Conservation (phyloP, 2,113 vertebrate genomes). For the Sturnus vulgaris region DNA sequence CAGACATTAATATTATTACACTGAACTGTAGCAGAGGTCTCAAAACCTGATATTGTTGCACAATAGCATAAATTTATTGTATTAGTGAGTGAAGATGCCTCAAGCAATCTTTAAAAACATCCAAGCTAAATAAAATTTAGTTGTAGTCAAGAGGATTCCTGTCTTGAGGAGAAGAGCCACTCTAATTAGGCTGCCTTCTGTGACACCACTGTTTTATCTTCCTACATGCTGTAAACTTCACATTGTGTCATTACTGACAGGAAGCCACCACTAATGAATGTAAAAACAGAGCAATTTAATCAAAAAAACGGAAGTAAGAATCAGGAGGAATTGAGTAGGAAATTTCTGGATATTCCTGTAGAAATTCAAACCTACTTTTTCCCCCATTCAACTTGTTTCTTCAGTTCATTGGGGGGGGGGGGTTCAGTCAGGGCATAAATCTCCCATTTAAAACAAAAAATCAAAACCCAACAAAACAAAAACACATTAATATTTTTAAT, state of each 20-base stretch:
- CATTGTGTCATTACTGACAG: neutral
- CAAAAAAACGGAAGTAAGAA: neutral
- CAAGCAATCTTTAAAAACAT: neutral
- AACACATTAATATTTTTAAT: neutral
- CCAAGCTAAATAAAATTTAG: neutral
- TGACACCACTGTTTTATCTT: neutral
- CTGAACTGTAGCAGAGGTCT: neutral
- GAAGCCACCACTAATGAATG: neutral
- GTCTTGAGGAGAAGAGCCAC: neutral
- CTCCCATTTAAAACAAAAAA: neutral
- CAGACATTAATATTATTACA: neutral
- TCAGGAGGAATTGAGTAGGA: neutral
- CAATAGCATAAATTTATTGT: neutral
- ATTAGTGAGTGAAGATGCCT: neutral
- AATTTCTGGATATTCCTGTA: neutral
- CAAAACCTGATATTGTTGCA: neutral
- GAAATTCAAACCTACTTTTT: neutral
- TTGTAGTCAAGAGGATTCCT: neutral
- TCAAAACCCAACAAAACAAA: neutral
- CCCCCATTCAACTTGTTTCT: neutral
- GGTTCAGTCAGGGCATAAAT: neutral
- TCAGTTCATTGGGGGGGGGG: neutral
- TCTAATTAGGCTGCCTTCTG: neutral
- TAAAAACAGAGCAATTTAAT: neutral
- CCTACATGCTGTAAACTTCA: neutral